phyloP scores from a whole-genome alignment of 2,888 invertebrate genomes.

The Microctonus aethiopoides region DNA sequence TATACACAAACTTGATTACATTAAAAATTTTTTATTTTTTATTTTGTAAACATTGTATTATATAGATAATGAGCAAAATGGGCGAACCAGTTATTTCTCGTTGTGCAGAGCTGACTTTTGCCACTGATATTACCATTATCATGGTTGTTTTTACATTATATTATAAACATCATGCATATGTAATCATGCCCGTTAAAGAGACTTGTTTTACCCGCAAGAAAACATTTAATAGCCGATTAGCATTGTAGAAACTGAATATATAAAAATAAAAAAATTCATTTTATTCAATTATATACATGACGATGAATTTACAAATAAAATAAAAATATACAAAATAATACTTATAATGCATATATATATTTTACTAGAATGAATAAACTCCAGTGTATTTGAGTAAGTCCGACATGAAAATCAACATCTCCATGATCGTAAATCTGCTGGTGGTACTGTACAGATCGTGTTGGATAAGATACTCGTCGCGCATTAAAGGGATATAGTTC shows the following conservation, averaged over 20 bases:
- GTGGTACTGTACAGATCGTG: constrained; percentile 30
- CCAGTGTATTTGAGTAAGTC: constrained; percentile 2
- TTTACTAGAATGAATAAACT: constrained; percentile 4
- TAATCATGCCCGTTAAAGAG: neutral
- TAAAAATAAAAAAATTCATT: neutral
- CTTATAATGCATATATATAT: neutral
- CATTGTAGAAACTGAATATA: neutral
- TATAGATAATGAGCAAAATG: neutral
- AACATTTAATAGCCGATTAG: constrained; percentile 1
- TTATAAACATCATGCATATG: neutral
- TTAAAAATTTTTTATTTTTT: neutral
- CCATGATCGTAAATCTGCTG: constrained; percentile 22
- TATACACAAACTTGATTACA: neutral
- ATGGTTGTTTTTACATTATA: neutral
- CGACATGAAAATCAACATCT: constrained; percentile 23
- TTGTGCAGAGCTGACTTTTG: neutral
- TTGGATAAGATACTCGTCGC: constrained; percentile 30
- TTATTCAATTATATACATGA: neutral
- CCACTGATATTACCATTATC: neutral
- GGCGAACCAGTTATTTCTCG: neutral
- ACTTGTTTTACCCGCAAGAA: neutral
- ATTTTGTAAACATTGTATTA: neutral
- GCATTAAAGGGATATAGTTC: constrained; percentile 29
- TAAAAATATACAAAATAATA: neutral
- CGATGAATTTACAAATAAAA: neutral